These are phyloP conservation scores for Mythimna vitellina DNA, from an alignment of 2,888 invertebrate genomes.

Conservation along the genomic window DNA sequence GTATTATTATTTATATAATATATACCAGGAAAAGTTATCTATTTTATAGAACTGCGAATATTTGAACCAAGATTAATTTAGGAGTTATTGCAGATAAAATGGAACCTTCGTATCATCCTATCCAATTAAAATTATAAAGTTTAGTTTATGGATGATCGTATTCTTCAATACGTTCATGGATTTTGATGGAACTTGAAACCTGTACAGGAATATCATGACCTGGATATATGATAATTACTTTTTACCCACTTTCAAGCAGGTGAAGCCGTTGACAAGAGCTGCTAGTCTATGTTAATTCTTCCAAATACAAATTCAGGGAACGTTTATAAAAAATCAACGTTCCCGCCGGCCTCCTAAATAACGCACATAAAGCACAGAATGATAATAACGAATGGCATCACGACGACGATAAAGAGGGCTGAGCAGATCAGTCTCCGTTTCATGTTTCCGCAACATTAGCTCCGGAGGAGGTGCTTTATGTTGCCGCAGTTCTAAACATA, in stretches of 20 bases:
- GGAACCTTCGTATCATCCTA: background rate
- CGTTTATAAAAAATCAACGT: background rate
- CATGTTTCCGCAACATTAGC: conserved; percentile 62
- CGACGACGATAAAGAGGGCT: conserved; percentile 48
- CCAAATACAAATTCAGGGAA: background rate
- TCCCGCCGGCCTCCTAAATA: conserved; percentile 28
- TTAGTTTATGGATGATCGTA: background rate
- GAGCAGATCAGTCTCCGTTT: conserved; percentile 55
- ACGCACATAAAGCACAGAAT: conserved; percentile 47
- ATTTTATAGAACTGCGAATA: background rate
- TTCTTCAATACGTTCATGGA: background rate
- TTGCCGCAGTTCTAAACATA: conserved; percentile 46
- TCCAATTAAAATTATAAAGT: no score
- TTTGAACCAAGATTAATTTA: background rate
- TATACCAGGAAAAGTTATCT: conserved; percentile 16
- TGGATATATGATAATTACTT: no score
- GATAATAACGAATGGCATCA: conserved; percentile 49
- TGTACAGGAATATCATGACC: background rate
- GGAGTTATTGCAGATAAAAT: background rate
- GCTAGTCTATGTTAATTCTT: background rate
- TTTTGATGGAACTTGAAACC: background rate
- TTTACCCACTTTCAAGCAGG: no score
- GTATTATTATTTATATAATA: no score
- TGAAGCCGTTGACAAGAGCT: background rate
- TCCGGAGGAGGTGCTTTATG: conserved; percentile 42